A percentile compares a stretch with the other conserved stretches of the same genome.
phyloP scores from a whole-genome alignment of 2,797 vertebrate species.

The Anolis apletophallus region DNA sequence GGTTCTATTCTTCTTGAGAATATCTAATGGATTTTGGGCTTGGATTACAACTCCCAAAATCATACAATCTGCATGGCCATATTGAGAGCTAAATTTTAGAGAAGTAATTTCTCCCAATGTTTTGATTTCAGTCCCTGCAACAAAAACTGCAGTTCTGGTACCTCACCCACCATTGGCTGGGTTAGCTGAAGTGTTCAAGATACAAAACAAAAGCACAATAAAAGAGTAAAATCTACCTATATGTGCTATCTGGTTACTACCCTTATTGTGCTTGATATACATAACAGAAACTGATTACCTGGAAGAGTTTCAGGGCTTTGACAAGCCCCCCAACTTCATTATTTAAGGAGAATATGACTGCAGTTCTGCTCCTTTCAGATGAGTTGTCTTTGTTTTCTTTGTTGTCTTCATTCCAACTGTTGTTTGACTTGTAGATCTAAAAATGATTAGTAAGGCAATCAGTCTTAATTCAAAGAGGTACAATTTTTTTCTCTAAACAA shows the following conservation, averaged over 20 bases:
- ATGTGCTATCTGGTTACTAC: neutral
- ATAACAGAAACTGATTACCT: constrained; percentile 77
- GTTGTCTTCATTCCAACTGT: constrained; percentile 91
- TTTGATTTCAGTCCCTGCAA: neutral
- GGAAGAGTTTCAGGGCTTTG: constrained; percentile 95
- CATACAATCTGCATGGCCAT: neutral
- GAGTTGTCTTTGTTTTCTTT: constrained; percentile 89
- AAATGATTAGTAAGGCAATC: constrained; percentile 31
- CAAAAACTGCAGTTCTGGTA: neutral
- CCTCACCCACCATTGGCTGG: neutral
- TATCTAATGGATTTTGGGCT: no score
- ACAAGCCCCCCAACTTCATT: constrained; percentile 97
- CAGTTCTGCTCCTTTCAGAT: constrained; percentile 85
- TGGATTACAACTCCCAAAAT: neutral
- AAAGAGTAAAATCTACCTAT: neutral
- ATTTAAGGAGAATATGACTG: constrained; percentile 95
- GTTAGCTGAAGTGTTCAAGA: constrained; percentile 6
- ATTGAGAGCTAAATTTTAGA: neutral
- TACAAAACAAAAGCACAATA: neutral
- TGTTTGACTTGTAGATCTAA: constrained; percentile 88
- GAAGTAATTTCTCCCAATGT: neutral
- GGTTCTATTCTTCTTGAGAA: no score
- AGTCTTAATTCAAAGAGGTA: neutral
- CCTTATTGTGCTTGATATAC: constrained; percentile 16
- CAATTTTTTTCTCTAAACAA: neutral